phyloP scores from a whole-genome alignment of 2,113 vertebrate species.

The Danio rerio region DNA sequence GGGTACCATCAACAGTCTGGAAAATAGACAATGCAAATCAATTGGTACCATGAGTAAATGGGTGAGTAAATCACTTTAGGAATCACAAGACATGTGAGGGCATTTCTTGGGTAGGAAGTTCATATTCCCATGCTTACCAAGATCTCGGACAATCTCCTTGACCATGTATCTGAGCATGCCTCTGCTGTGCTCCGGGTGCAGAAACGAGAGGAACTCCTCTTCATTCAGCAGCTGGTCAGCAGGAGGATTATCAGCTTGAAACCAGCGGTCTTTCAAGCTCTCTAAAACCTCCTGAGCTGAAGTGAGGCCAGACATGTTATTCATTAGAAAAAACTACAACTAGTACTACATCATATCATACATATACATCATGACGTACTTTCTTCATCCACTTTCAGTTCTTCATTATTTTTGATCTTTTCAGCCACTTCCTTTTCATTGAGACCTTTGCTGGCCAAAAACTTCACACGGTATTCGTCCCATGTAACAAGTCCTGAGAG shows the following conservation, averaged over 20 bases:
- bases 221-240: constrained; percentile 87
- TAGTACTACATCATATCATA: not conserved
- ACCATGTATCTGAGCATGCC: constrained; percentile 98
- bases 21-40: too few relatives aligned
- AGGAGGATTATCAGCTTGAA: constrained; percentile 92
- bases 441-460: constrained; percentile 94
- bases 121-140: constrained; percentile 75
- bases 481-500: constrained; percentile 87
- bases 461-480: constrained; percentile 94
- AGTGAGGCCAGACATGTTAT: not conserved
- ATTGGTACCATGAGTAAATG: too few relatives aligned
- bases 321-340: not conserved
- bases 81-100: too few relatives aligned
- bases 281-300: constrained; percentile 95
- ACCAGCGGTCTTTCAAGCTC: constrained; percentile 96
- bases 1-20: too few relatives aligned
- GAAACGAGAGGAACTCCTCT: constrained; percentile 92
- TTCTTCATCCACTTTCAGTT: constrained; percentile 94
- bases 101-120: too few relatives aligned
- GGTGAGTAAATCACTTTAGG: too few relatives aligned
- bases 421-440: constrained; percentile 85
- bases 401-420: constrained; percentile 89
- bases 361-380: constrained; percentile 83
- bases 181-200: constrained; percentile 93
- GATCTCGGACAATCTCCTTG: constrained; percentile 91